Evolutionary conservation across 2,888 invertebrate genomes (phyloP).

Genomic region (Drosophila demipolita): DNA sequence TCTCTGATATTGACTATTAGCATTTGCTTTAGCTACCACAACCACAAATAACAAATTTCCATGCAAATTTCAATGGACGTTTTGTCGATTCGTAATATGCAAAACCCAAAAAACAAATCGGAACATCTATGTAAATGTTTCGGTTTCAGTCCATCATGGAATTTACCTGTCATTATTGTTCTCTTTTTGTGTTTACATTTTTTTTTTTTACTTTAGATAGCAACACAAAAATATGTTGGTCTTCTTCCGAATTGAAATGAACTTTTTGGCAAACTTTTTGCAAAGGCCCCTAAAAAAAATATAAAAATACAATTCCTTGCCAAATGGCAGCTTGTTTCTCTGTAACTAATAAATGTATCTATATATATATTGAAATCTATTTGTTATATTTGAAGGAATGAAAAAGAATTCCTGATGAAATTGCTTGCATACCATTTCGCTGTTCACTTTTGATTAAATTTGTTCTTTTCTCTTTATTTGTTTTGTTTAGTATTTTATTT

Average conservation of each 20-base stretch:
- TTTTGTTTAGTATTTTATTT: constrained; percentile 15
- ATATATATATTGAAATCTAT: constrained; percentile 74
- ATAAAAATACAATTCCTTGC: constrained; percentile 36
- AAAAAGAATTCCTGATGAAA: constrained; percentile 62
- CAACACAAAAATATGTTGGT: constrained; percentile 64
- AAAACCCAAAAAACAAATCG: constrained; percentile 48
- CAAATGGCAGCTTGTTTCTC: constrained; percentile 44
- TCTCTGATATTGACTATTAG: constrained; percentile 15
- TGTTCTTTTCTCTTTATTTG: constrained; percentile 16
- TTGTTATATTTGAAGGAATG: constrained; percentile 55
- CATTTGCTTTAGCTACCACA: constrained; percentile 16
- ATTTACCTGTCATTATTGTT: constrained; percentile 61
- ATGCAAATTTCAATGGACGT: constrained; percentile 69
- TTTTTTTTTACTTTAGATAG: neutral
- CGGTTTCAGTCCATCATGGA: constrained; percentile 30
- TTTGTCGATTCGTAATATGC: constrained; percentile 67
- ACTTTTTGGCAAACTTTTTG: constrained; percentile 55
- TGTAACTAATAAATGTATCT: constrained; percentile 59
- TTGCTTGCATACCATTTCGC: constrained; percentile 51
- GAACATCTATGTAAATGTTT: constrained; percentile 66
- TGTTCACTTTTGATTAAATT: constrained; percentile 73
- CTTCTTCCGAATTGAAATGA: constrained; percentile 74
- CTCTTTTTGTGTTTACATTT: constrained; percentile 22
- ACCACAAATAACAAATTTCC: constrained; percentile 66
- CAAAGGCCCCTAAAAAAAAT: constrained; percentile 33